Evolutionary conservation across 1,140 invertebrate species (phyloP).

Genomic region (Bombus vancouverensis): DNA sequence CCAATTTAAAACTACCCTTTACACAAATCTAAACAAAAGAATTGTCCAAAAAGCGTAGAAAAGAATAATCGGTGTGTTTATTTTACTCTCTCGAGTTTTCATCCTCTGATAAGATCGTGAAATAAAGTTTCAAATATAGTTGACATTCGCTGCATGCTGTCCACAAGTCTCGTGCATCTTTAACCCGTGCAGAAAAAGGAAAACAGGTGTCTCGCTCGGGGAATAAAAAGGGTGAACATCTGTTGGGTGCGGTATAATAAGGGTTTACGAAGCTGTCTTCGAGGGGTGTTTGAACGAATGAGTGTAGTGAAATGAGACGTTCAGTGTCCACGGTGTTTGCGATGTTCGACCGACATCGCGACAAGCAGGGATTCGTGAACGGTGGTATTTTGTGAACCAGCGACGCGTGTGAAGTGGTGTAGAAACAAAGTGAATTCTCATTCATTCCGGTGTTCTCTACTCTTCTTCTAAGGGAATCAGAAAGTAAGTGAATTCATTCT

Average conservation of each 20-base stretch:
- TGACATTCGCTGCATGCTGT: not conserved
- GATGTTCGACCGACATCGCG: not conserved
- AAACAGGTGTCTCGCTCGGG: conserved; percentile 20
- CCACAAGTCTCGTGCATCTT: not conserved
- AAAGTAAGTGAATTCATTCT: not conserved
- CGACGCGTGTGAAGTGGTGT: conserved; percentile 12
- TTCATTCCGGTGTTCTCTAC: not conserved
- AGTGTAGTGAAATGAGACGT: conserved; percentile 40
- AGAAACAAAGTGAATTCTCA: not conserved
- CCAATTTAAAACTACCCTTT: not conserved
- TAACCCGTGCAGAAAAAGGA: no score
- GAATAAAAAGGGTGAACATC: not conserved
- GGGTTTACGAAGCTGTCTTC: not conserved
- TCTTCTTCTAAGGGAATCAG: not conserved
- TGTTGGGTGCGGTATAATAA: not conserved
- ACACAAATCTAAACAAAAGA: no score
- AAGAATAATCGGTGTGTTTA: no score
- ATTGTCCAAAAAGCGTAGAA: no score
- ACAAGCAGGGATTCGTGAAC: not conserved
- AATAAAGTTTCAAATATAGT: no score
- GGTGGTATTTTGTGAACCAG: conserved; percentile 4
- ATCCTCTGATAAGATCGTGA: no score
- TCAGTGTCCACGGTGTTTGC: conserved; percentile 15
- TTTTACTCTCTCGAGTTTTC: no score
- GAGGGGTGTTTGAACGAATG: not conserved